Percentiles rank a stretch among this genome's conserved stretches.
Conservation (phyloP, 1,140 invertebrate genomes). For the Tachypleus tridentatus region DNA sequence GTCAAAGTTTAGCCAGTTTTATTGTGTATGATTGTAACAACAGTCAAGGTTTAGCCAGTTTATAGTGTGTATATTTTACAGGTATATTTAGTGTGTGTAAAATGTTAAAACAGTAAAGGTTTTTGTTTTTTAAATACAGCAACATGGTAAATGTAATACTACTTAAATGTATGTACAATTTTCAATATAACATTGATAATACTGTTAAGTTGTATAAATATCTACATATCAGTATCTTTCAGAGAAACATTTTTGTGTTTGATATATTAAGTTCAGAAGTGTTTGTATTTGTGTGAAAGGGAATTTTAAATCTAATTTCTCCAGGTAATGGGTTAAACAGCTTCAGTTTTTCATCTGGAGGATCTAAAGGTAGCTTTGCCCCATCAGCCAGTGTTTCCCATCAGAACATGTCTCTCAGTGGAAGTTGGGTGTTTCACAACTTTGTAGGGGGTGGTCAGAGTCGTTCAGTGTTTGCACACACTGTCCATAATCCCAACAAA, state of each 20-base stretch:
- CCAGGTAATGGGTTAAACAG: constrained; percentile 27
- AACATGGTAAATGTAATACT: not conserved
- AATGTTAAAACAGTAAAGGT: no score
- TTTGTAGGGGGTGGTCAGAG: constrained; percentile 25
- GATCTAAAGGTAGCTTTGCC: constrained; percentile 24
- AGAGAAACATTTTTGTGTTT: not conserved
- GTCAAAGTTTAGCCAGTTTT: no score
- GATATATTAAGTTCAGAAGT: not conserved
- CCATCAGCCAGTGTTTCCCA: constrained; percentile 6
- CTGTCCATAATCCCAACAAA: constrained; percentile 34
- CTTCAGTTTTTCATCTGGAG: constrained; percentile 27
- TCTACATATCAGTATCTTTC: not conserved
- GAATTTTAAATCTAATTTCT: not conserved
- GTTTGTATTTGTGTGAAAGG: not conserved
- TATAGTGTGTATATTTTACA: no score
- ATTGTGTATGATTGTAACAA: no score
- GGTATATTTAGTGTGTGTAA: no score
- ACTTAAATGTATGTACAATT: not conserved
- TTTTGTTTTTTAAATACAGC: not conserved
- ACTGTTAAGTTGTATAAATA: not conserved
- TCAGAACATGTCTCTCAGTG: constrained; percentile 20
- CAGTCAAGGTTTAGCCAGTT: no score
- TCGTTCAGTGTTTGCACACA: constrained; percentile 21
- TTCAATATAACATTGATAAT: not conserved
- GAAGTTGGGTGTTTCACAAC: constrained; percentile 32